Percentiles rank a stretch among this genome's conserved stretches.
These are phyloP conservation scores for Distichodus sexfasciatus DNA, from an alignment of 2,797 vertebrate genomes.

Conservation along the genomic window DNA sequence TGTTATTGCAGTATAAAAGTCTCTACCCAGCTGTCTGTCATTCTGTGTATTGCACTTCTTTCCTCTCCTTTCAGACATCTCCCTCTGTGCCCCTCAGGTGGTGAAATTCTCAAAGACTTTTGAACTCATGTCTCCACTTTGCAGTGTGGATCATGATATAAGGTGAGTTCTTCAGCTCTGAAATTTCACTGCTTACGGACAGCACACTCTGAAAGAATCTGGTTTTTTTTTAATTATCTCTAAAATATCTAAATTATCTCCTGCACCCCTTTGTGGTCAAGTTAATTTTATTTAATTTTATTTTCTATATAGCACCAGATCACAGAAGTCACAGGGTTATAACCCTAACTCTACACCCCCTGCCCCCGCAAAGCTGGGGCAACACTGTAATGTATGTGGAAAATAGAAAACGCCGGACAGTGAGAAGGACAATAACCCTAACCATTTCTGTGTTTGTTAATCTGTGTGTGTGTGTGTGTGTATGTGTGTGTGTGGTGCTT, in stretches of 20 bases:
- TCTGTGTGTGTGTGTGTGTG: slow-evolving; percentile 28
- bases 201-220: too few species aligned
- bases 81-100: slow-evolving; percentile 72
- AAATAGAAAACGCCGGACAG: too few species aligned
- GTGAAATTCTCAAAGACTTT: slow-evolving; percentile 99
- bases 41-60: neutral
- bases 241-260: too few species aligned
- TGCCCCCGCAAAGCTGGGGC: too few species aligned
- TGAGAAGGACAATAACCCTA: too few species aligned
- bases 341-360: too few species aligned
- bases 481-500: slow-evolving; percentile 51
- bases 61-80: neutral
- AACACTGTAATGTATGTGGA: too few species aligned
- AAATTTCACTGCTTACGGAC: neutral
- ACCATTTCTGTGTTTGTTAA: slow-evolving; percentile 13
- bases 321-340: too few species aligned
- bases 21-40: neutral
- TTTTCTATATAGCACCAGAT: too few species aligned
- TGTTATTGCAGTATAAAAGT: neutral
- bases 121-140: slow-evolving; percentile 94
- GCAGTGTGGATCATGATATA: slow-evolving; percentile 88
- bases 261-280: too few species aligned
- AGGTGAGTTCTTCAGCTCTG: slow-evolving; percentile 78
- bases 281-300: too few species aligned
- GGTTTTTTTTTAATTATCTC: too few species aligned